phyloP scores from a whole-genome alignment of 92 coral and sea anemone species.

The Porites evermanni region DNA sequence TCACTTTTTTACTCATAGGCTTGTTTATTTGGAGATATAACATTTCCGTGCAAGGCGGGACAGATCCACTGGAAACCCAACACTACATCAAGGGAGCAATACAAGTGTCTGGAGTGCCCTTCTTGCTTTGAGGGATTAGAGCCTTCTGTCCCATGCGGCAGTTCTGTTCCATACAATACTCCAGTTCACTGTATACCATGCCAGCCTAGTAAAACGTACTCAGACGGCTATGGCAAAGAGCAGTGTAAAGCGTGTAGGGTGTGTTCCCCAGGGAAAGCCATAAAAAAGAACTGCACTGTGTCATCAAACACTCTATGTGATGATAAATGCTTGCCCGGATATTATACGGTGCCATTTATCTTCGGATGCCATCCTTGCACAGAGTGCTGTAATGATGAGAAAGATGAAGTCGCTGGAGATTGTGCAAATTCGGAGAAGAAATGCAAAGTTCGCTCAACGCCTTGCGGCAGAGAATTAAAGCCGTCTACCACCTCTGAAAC shows the following conservation, averaged over 20 bases:
- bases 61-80: constrained; percentile 51
- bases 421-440: constrained; percentile 32
- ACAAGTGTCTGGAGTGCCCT: constrained; percentile 48
- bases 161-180: constrained; percentile 40
- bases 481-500: background rate
- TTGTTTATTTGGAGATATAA: background rate
- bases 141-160: constrained; percentile 60
- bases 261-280: constrained; percentile 47
- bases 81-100: background rate
- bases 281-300: constrained; percentile 40
- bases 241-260: constrained; percentile 57
- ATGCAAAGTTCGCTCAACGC: background rate
- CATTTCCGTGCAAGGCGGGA: background rate
- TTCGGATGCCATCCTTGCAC: constrained; percentile 47
- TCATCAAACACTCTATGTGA: constrained; percentile 49
- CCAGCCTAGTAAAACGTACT: constrained; percentile 51
- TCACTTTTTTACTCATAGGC: background rate
- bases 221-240: constrained; percentile 35
- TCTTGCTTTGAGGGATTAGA: constrained; percentile 54
- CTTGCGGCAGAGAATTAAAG: background rate
- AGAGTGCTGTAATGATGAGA: constrained; percentile 56
- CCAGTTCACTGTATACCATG: constrained; percentile 44
- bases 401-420: constrained; percentile 42
- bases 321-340: constrained; percentile 43
- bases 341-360: constrained; percentile 19